Evolutionary conservation across 2,113 vertebrate genomes (phyloP).

Genomic region (Hemibagrus wyckioides): DNA sequence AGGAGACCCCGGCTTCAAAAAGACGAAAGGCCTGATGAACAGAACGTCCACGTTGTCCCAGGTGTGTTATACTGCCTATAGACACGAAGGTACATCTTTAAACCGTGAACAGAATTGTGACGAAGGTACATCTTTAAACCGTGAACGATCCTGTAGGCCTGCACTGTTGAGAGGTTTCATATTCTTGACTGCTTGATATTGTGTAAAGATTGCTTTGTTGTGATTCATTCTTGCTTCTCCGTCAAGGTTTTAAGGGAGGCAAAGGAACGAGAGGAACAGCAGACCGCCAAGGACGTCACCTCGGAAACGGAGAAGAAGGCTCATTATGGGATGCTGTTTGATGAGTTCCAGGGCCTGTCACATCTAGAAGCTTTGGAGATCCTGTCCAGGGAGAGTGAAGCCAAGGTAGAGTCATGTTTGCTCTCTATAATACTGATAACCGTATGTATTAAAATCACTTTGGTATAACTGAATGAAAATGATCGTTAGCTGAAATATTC

Average conservation of each 20-base stretch:
- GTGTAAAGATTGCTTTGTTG: background rate
- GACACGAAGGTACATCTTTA: background rate
- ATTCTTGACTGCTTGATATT: background rate
- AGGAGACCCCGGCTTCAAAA: slow-evolving; percentile 95
- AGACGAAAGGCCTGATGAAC: slow-evolving; percentile 90
- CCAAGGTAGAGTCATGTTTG: slow-evolving; percentile 77
- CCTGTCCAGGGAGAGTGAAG: slow-evolving; percentile 91
- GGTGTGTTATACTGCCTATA: slow-evolving; percentile 65
- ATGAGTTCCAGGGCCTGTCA: slow-evolving; percentile 94
- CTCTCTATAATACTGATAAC: background rate
- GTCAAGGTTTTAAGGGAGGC: slow-evolving; percentile 90
- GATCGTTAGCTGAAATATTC: too few relatives aligned
- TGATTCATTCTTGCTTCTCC: slow-evolving; percentile 5
- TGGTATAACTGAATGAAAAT: background rate
- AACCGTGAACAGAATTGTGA: background rate
- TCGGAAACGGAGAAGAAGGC: slow-evolving; percentile 81
- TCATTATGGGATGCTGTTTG: slow-evolving; percentile 96
- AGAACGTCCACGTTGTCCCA: slow-evolving; percentile 88
- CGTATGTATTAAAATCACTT: background rate
- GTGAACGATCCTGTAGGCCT: background rate
- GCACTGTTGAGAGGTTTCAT: background rate
- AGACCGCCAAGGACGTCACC: slow-evolving; percentile 71
- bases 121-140: background rate
- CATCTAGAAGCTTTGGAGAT: slow-evolving; percentile 97
- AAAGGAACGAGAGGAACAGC: slow-evolving; percentile 89